Percentiles rank a stretch among this genome's conserved stretches.
Conservation (phyloP, 2,888 invertebrate species). For the Linnaemya vulpina region DNA sequence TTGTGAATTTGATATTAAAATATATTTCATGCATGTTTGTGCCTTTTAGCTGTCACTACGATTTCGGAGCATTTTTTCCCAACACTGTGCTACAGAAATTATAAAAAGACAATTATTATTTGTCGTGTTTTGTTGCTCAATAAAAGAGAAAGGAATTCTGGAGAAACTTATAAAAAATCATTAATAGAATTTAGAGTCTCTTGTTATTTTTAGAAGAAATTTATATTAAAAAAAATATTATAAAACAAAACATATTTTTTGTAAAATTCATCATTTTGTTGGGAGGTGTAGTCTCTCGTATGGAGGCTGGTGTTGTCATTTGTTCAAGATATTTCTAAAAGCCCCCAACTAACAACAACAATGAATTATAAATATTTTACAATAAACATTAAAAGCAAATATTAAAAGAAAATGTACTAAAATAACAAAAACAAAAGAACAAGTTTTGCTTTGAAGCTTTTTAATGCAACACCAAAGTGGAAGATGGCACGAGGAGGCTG, state of each 20-base stretch:
- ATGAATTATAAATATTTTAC: not conserved
- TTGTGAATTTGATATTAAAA: not conserved
- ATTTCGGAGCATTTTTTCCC: not conserved
- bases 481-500: not conserved
- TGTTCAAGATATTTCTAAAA: not conserved
- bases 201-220: too few species aligned
- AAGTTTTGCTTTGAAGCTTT: constrained; percentile 15
- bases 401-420: not conserved
- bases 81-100: too few species aligned
- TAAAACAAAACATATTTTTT: too few species aligned
- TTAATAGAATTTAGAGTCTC: too few species aligned
- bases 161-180: too few species aligned
- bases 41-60: not conserved
- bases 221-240: too few species aligned
- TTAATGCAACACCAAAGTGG: not conserved
- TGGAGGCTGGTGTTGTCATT: not conserved
- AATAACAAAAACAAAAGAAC: not conserved
- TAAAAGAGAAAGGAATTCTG: too few species aligned
- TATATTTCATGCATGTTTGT: not conserved
- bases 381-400: too few species aligned
- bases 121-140: too few species aligned
- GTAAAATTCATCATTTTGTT: too few species aligned
- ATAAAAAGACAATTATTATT: too few species aligned
- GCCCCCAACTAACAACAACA: not conserved
- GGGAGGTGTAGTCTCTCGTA: not conserved